Evolutionary conservation across 2,888 invertebrate genomes (phyloP).

Genomic region (Micoletzkya japonica): DNA sequence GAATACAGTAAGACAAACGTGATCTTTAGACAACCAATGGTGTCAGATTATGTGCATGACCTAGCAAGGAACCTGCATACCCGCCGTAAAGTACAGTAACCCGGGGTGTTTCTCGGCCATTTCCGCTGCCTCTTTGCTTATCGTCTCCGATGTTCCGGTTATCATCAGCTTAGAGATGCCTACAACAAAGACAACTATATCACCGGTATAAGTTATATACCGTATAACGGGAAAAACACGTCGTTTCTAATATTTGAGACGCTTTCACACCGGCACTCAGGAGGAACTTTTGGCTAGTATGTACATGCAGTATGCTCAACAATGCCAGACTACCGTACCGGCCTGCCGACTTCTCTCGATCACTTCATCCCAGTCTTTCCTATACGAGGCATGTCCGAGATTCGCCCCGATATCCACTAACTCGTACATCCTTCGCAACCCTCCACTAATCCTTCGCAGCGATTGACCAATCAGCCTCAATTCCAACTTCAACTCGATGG

Average conservation of each 20-base stretch:
- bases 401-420: constrained; percentile 61
- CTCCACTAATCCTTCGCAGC: no score
- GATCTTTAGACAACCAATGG: no score
- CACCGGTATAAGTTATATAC: no score
- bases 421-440: constrained; percentile 38
- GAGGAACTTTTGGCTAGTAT: no score
- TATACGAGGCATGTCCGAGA: constrained; percentile 53
- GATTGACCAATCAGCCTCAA: no score
- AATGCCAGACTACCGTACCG: constrained; percentile 31
- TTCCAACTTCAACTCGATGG: no score
- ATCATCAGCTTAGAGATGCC: constrained; percentile 58
- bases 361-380: constrained; percentile 49
- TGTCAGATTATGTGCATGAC: neutral
- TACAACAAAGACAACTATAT: constrained; percentile 24
- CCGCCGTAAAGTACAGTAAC: constrained; percentile 60
- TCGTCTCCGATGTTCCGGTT: constrained; percentile 55
- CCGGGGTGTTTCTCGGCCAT: constrained; percentile 47
- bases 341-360: constrained; percentile 53
- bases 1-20: neutral
- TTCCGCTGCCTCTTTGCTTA: constrained; percentile 43
- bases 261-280: no score
- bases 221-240: neutral
- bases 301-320: neutral
- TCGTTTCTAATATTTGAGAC: no score
- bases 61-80: no score